These are phyloP conservation scores for Coilia nasus DNA, from an alignment of 2,797 vertebrate species.

Conservation along the genomic window DNA sequence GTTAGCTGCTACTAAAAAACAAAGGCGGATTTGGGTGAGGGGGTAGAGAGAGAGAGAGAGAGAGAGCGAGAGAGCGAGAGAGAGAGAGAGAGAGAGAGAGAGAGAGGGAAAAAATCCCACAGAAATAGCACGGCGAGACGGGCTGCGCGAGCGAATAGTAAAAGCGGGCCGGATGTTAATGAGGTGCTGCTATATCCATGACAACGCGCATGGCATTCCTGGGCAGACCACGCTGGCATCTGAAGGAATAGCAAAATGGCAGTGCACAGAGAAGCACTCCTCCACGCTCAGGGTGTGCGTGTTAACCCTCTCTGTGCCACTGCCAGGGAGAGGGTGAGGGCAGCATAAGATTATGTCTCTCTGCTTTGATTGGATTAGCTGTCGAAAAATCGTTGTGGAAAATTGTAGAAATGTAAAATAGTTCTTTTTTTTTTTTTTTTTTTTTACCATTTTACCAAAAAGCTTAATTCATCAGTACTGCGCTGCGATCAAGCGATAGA, in stretches of 20 bases:
- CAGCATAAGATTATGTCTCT: background rate
- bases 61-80: constrained; percentile 15
- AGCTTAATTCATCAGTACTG: background rate
- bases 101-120: background rate
- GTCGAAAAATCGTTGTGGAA: background rate
- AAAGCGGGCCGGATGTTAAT: constrained; percentile 63
- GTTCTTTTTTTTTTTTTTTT: no score
- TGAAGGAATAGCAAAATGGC: constrained; percentile 70
- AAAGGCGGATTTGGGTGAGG: constrained; percentile 26
- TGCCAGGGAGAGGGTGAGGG: background rate
- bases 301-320: constrained; percentile 40
- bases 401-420: background rate
- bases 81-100: constrained; percentile 31
- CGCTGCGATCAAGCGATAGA: background rate
- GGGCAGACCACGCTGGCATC: constrained; percentile 67
- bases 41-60: background rate
- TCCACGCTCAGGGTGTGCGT: background rate
- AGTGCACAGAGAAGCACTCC: constrained; percentile 52
- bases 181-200: constrained; percentile 76
- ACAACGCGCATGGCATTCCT: constrained; percentile 69
- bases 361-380: background rate
- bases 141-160: constrained; percentile 23
- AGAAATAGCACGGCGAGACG: constrained; percentile 26
- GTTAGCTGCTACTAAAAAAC: constrained; percentile 30
- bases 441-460: background rate